These are phyloP conservation scores for Ctenicera cuprea DNA, from an alignment of 2,888 invertebrate genomes.

Conservation along the genomic window DNA sequence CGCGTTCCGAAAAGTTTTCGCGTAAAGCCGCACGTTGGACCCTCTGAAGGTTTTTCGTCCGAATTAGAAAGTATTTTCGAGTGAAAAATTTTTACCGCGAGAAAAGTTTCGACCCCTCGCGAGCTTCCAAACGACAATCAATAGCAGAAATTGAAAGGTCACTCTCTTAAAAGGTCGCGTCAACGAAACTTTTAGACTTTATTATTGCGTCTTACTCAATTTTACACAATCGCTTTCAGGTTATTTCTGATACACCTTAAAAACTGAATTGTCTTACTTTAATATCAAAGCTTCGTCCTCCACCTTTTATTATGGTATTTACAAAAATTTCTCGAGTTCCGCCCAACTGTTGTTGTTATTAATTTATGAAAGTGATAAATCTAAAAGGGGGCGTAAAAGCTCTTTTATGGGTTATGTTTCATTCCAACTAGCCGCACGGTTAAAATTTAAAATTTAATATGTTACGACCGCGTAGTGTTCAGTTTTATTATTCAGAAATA, in stretches of 20 bases:
- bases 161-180: conserved; percentile 31
- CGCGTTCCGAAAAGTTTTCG: conserved; percentile 29
- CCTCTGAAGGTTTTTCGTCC: background rate
- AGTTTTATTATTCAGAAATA: conserved; percentile 30
- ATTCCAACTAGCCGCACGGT: conserved; percentile 18
- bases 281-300: too few relatives aligned
- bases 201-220: conserved; percentile 11
- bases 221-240: conserved; percentile 30
- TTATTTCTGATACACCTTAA: too few relatives aligned
- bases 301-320: too few relatives aligned
- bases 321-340: background rate
- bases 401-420: background rate
- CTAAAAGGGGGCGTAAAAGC: conserved; percentile 9
- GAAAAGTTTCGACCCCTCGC: background rate
- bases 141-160: conserved; percentile 32
- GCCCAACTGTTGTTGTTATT: conserved; percentile 12
- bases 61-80: conserved; percentile 10
- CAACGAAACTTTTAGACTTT: conserved; percentile 26
- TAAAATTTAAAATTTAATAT: conserved; percentile 35
- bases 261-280: too few relatives aligned
- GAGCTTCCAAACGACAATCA: conserved; percentile 15
- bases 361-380: conserved; percentile 13
- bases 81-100: conserved; percentile 10
- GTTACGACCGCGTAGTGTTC: conserved; percentile 21
- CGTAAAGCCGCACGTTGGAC: conserved; percentile 20